A percentile compares a stretch with the other conserved stretches of the same genome.
phyloP scores from a whole-genome alignment of 2,888 invertebrate genomes.

The Bhutanitis thaidina region DNA sequence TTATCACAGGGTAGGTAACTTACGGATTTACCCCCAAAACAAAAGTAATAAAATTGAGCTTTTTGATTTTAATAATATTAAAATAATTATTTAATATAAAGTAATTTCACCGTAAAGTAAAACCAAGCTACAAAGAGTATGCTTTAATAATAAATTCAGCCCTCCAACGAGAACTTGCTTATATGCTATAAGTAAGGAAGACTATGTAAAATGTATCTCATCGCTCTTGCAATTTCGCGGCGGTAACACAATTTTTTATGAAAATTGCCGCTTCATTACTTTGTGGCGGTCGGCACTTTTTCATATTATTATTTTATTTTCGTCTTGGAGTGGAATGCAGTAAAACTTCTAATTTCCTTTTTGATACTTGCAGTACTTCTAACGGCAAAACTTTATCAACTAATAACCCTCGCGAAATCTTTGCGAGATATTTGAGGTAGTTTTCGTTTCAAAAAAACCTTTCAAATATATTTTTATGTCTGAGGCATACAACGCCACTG shows the following conservation, averaged over 20 bases:
- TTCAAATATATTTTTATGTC: too few relatives aligned
- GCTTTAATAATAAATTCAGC: slow-evolving; percentile 12
- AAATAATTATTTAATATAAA: too few relatives aligned
- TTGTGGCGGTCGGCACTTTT: slow-evolving; percentile 26
- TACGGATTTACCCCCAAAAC: too few relatives aligned
- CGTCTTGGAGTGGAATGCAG: slow-evolving; percentile 8
- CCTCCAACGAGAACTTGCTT: slow-evolving; percentile 1
- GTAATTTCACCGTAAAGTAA: neutral
- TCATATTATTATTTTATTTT: slow-evolving; percentile 29
- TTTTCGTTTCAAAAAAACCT: too few relatives aligned
- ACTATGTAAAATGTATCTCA: slow-evolving; percentile 20
- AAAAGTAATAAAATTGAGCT: too few relatives aligned
- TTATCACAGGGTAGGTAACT: too few relatives aligned
- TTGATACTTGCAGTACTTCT: too few relatives aligned
- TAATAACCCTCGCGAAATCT: too few relatives aligned
- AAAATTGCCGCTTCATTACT: slow-evolving; percentile 30
- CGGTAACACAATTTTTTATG: slow-evolving; percentile 20
- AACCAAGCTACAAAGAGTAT: neutral
- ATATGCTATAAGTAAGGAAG: slow-evolving; percentile 7
- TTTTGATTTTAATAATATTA: too few relatives aligned
- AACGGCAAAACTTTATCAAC: too few relatives aligned
- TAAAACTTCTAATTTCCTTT: neutral
- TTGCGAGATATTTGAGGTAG: too few relatives aligned
- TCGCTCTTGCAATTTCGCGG: slow-evolving; percentile 29
- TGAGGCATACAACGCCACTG: too few relatives aligned